These are phyloP conservation scores for Parnassius orleans DNA, from an alignment of 2,888 invertebrate species.

Conservation along the genomic window DNA sequence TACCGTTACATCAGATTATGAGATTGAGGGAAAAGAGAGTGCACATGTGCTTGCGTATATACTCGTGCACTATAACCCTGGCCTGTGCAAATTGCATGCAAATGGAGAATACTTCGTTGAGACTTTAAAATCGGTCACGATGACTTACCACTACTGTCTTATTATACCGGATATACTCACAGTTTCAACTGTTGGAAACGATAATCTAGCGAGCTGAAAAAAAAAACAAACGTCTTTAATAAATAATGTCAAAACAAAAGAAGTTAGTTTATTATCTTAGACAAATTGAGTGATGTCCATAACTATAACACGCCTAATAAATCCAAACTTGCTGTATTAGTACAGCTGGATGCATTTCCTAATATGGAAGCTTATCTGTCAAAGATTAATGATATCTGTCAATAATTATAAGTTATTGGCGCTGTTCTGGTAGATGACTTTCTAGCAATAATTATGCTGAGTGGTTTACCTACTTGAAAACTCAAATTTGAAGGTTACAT, in stretches of 20 bases:
- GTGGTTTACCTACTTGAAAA: no score
- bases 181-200: conserved; percentile 66
- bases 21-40: background rate
- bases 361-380: background rate
- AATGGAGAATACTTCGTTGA: background rate
- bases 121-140: background rate
- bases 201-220: conserved; percentile 63
- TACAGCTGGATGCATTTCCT: background rate
- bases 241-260: background rate
- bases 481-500: no score
- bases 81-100: no score
- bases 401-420: no score
- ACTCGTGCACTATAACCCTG: no score
- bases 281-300: no score
- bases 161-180: conserved; percentile 41
- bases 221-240: background rate
- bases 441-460: no score
- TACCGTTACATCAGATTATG: background rate
- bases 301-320: no score
- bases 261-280: background rate
- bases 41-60: no score
- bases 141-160: background rate
- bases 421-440: no score
- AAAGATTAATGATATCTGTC: no score
- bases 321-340: background rate